A percentile compares a stretch with the other conserved stretches of the same genome.
Evolutionary conservation across 2,888 invertebrate genomes (phyloP).

Genomic region (Cancer borealis): DNA sequence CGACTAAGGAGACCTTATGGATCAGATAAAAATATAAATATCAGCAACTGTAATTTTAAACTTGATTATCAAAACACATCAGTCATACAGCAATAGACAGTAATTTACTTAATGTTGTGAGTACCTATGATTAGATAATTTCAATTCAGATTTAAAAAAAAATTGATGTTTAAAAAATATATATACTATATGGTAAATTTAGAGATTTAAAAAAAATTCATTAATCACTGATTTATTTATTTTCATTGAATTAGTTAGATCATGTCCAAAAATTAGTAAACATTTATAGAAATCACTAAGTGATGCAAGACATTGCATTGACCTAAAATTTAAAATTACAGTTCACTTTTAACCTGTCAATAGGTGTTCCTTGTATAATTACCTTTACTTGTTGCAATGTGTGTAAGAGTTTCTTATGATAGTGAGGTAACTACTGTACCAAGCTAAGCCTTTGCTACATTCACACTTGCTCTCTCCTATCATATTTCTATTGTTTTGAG

Average conservation of each 20-base stretch:
- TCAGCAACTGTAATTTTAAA: conserved; percentile 23
- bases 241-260: background rate
- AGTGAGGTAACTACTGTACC: conserved; percentile 10
- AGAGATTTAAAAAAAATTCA: no score
- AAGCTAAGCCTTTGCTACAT: conserved; percentile 37
- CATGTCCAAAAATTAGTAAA: background rate
- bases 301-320: background rate
- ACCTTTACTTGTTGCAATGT: conserved; percentile 54
- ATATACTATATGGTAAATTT: background rate
- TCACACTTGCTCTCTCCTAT: conserved; percentile 31
- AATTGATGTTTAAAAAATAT: background rate
- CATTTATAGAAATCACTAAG: background rate
- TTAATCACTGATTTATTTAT: no score
- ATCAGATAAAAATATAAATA: background rate
- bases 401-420: conserved; percentile 33
- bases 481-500: conserved; percentile 63
- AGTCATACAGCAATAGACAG: background rate
- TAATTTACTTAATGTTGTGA: background rate
- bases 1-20: background rate
- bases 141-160: background rate
- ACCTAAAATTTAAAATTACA: conserved; percentile 61
- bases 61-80: background rate
- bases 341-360: conserved; percentile 39
- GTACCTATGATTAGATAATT: background rate
- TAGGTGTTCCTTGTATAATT: conserved; percentile 63